Base-by-base conservation (phyloP, 1,140 invertebrate genomes). In the Pachypeltis micranthus region DNA sequence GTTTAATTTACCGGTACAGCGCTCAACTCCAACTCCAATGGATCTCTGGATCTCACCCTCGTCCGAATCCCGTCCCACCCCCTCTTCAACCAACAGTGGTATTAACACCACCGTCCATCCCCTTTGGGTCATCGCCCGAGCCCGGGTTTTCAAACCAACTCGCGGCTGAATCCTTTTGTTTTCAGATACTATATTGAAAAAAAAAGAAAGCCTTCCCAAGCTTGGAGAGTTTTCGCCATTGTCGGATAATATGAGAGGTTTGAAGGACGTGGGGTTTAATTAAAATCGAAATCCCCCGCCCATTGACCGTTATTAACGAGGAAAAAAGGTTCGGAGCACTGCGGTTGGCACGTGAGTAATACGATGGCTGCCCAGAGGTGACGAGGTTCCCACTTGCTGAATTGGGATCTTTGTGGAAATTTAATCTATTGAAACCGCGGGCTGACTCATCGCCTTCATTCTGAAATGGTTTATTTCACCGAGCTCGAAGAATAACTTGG, bases 231-330 rank as follows among this genome's bases (percentile, higher is more conserved):
- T 4, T 3, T 51, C 12, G 10, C 47, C 47, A 51, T 51, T 51
- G 47, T 51, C 23, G 12, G 47, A 51, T 51, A 51, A 51, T 51
- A 51, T 51, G 47, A 51, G 47, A 51, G 47, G 47, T 51, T 51
- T 39, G 7, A 16, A 21, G 47, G 23, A 21, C 10, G 4, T 21
- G 19, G 21, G 19, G 47, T 51, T 51, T 51, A 51, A 51, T 51
- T 51, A 51, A 51, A 51, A 51, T 51, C 47, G 47, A 51, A 51
- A n/a, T 21, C 31, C 16, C 31, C 47, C 47, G 4, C 47, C 12
- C 21, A 51, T 10, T 51, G 19, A 10, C 23, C 47, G 47, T 51
- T 51, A 51, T 10, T 39, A 39, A 51, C 23, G 47, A 4, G 47
- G 19, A 51, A n/a, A n/a, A n/a, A 51, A 14, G 47, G 47, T 51